Percentiles rank a stretch among this genome's conserved stretches.
Evolutionary conservation across 2,888 invertebrate species (phyloP).

Genomic region (Drosophila nr. fundita): DNA sequence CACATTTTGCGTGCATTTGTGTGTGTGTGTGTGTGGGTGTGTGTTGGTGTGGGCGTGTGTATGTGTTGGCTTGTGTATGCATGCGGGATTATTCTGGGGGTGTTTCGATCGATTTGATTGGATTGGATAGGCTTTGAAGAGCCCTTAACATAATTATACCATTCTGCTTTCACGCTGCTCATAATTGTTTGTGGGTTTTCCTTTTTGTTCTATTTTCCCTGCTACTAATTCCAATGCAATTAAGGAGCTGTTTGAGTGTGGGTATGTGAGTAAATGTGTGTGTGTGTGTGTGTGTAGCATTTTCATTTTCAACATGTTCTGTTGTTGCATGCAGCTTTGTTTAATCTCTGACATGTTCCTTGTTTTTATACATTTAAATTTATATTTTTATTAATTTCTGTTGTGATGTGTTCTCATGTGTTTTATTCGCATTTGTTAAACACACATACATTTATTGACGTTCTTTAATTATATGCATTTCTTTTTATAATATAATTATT

Average conservation of each 20-base stretch:
- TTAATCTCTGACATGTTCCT: slow-evolving; percentile 53
- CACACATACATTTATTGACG: slow-evolving; percentile 65
- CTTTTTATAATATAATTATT: slow-evolving; percentile 45
- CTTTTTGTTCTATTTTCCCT: slow-evolving; percentile 26
- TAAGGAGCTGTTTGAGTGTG: slow-evolving; percentile 19
- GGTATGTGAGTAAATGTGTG: slow-evolving; percentile 11
- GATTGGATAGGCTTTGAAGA: slow-evolving; percentile 73
- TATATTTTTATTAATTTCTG: slow-evolving; percentile 25
- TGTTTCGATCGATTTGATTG: slow-evolving; percentile 59
- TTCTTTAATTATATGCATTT: slow-evolving; percentile 61
- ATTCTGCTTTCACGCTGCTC: slow-evolving; percentile 59
- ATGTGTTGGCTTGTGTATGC: slow-evolving; percentile 21
- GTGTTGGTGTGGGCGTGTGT: slow-evolving; percentile 9
- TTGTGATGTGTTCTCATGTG: slow-evolving; percentile 28
- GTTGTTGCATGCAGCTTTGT: slow-evolving; percentile 53
- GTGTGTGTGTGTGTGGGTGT: slow-evolving; percentile 16
- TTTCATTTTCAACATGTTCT: slow-evolving; percentile 49
- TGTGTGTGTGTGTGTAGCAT: slow-evolving; percentile 15
- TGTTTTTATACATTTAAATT: slow-evolving; percentile 54
- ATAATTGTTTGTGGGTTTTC: slow-evolving; percentile 52
- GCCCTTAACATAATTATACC: slow-evolving; percentile 76
- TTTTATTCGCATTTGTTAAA: slow-evolving; percentile 47
- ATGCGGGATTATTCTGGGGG: slow-evolving; percentile 24
- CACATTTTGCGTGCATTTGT: slow-evolving; percentile 46
- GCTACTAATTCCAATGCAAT: slow-evolving; percentile 57